Base-by-base conservation (phyloP, 1,140 invertebrate species). In the Orius laevigatus region DNA sequence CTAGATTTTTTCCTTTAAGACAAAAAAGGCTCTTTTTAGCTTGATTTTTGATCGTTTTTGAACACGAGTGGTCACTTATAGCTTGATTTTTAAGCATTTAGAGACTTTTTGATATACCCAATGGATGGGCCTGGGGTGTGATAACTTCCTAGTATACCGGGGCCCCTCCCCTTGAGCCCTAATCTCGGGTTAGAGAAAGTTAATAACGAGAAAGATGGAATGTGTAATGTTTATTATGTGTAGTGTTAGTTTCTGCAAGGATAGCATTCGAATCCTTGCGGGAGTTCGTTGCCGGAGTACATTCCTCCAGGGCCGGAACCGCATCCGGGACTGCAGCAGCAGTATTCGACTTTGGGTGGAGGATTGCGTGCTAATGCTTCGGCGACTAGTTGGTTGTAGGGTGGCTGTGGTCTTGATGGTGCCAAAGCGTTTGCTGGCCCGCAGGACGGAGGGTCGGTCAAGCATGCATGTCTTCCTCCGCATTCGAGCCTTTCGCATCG, bases 401-500 rank as follows among this genome's bases (percentile, higher is more conserved):
- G n/a, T 16, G 11, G 10, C n/a, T 45, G 43, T 12, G n/a, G 43
- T 16, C 8, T 19, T 10, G 11, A 8, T 10, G 16, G 2, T n/a
- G 16, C 15, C 8, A 18, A 41, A 10, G 38, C 25, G 15, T 18
- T 12, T 12, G 48, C 5, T 35, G 48, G 48, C 5, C 32, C 38
- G 25, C 48, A 50, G n/a, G 48, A 33, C 10, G 48, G 48, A 3
- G 48, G 48, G 1, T 50, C 38, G 1, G 48, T 50, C 25, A 36
- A 15, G 20, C 48, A 50, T 5, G 8, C 2, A 10, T 40, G 48
- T 1, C 34, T 9, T 18, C 34, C 41, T 5, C 5, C 10, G 41
- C 48, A 50, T 15, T 50, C 48, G 5, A 32, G 11, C 15, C 48
- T 43, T 14, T 33, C 15, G 41, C 48, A 50, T 8, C 35, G 25